phyloP scores from a whole-genome alignment of 1,140 invertebrate genomes.

The Cherax quadricarinatus region DNA sequence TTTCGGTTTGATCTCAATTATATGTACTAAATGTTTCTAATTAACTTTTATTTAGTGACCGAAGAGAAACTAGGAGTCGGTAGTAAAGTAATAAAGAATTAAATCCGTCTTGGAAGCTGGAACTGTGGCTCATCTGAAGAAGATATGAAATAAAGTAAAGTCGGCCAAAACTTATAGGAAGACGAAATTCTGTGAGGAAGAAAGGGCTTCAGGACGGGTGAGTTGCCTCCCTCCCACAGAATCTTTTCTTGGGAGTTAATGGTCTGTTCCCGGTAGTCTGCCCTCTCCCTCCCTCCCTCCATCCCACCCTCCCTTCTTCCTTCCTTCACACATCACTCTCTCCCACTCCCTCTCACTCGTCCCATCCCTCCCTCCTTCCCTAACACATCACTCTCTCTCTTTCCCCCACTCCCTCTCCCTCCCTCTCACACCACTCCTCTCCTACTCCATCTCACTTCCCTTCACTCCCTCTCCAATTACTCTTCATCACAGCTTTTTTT shows the following conservation, averaged over 20 bases:
- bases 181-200: background rate
- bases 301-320: background rate
- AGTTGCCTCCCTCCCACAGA: background rate
- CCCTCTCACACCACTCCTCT: background rate
- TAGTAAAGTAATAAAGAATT: too few relatives aligned
- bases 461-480: too few relatives aligned
- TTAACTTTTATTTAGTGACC: too few relatives aligned
- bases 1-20: too few relatives aligned
- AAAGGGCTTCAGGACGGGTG: background rate
- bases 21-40: too few relatives aligned
- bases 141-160: background rate
- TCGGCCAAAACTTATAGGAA: background rate
- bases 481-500: too few relatives aligned
- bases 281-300: background rate
- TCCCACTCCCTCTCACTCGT: background rate
- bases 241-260: conserved; percentile 8
- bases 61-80: too few relatives aligned
- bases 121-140: too few relatives aligned
- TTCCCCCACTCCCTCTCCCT: background rate
- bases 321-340: background rate
- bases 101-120: too few relatives aligned
- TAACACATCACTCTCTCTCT: background rate
- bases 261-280: background rate
- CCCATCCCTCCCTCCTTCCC: background rate
- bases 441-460: background rate